Evolutionary conservation across 1,140 invertebrate species (phyloP).

Genomic region (Drosophila subobscura): DNA sequence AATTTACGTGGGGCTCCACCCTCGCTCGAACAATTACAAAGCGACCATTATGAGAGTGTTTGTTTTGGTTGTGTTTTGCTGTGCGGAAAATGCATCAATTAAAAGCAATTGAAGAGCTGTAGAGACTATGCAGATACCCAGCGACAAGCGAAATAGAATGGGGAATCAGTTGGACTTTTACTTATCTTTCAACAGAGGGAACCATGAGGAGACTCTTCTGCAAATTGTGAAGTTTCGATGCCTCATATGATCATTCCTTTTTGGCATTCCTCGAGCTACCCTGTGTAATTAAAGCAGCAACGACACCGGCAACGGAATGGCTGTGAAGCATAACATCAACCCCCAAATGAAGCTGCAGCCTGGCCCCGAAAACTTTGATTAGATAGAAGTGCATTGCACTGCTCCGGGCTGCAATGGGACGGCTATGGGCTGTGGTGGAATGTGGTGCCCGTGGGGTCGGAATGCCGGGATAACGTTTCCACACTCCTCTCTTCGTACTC

Average conservation of each 20-base stretch:
- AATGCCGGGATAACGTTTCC: no score
- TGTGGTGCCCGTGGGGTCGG: no score
- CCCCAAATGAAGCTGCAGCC: conserved; percentile 21
- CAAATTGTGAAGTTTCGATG: no score
- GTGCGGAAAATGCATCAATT: conserved; percentile 64
- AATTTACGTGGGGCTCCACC: no score
- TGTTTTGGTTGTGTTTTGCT: conserved; percentile 7
- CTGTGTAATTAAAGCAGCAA: conserved; percentile 56
- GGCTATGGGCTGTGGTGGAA: background rate
- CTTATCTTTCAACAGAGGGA: no score
- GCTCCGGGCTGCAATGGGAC: conserved; percentile 29
- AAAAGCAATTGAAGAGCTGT: conserved; percentile 6
- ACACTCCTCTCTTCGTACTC: no score
- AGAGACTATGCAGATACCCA: no score
- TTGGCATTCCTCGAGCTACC: no score
- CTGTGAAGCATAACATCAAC: background rate
- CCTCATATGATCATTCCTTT: no score
- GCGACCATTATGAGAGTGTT: conserved; percentile 8
- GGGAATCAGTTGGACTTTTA: no score
- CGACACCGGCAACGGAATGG: conserved; percentile 6
- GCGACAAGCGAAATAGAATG: no score
- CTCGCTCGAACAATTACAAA: conserved; percentile 19
- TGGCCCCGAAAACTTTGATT: conserved; percentile 50
- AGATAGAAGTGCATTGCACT: conserved; percentile 77
- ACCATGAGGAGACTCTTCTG: no score